phyloP scores from a whole-genome alignment of 1,140 invertebrate genomes.

The Dolichoris vasculosae region DNA sequence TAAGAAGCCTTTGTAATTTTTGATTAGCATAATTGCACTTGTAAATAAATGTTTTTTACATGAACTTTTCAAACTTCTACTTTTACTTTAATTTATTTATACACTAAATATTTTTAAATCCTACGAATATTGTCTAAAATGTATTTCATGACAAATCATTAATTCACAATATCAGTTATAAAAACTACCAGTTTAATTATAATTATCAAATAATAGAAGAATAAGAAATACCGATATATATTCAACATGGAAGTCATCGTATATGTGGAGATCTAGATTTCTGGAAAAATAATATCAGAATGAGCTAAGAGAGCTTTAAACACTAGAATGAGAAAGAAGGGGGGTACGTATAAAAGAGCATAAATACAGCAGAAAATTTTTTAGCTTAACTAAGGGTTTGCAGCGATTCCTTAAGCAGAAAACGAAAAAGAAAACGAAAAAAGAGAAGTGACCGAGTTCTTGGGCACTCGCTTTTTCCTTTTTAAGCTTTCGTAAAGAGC shows the following conservation, averaged over 20 bases:
- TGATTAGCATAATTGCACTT: not conserved
- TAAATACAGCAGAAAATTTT: not conserved
- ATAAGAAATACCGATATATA: not conserved
- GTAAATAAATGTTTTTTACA: not conserved
- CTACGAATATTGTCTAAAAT: not conserved
- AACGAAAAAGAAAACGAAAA: not conserved
- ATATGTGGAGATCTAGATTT: not conserved
- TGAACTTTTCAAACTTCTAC: not conserved
- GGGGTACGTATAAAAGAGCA: not conserved
- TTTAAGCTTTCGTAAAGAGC: conserved; percentile 30
- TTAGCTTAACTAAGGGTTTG: not conserved
- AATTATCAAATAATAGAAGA: not conserved
- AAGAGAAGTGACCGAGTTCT: conserved; percentile 42
- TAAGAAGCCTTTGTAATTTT: not conserved
- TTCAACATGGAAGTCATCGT: not conserved
- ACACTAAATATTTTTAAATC: not conserved
- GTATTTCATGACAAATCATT: not conserved
- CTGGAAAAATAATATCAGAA: conserved; percentile 35
- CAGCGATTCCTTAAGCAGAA: not conserved
- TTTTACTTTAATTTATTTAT: too few relatives aligned
- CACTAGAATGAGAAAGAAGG: not conserved
- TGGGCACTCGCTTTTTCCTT: not conserved
- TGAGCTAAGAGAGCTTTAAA: conserved; percentile 21
- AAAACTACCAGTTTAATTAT: not conserved
- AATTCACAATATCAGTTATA: not conserved